Evolutionary conservation across 2,888 invertebrate species (phyloP), one percentile per base, ranked within the genome.

Genomic region (Lingula anatina): DNA sequence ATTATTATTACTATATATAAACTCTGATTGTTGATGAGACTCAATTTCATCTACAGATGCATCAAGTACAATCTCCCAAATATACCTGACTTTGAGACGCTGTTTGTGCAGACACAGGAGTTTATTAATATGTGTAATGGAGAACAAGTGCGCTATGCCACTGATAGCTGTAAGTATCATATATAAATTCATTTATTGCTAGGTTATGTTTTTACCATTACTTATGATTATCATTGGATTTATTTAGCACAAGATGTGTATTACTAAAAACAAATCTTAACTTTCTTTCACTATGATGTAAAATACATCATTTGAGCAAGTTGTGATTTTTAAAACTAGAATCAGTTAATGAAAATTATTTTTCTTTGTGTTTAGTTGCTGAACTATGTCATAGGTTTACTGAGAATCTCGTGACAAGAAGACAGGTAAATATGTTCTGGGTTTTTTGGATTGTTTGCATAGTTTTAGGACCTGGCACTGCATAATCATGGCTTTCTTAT

Each of bases 361-460:
- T 44, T 44, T 54, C 49, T 55, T 50, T 28, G 56, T 47, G 76
- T 79, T 25, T 76, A 93, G 94, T 88, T 84, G 88, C 90, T 53
- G 91, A 93, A 69, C 79, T 93, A 37, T 93, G 92, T 75, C 93
- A 94, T 71, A 80, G 85, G 56, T 82, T 91, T 54, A 89, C 90
- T 28, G 85, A 84, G 62, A 85, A 85, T 66, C 78, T 95, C 60
- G 84, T 90, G 9, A 87, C 89, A 64, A 81, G 86, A 42, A 85
- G 86, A 69, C 85, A 76, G 71, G 76, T 76, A 60, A 54, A 51
- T 45, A 9, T 28, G 15, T 21, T 46, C 26, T 23, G 38, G 44
- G n/a, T n/a, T n/a, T n/a, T n/a, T n/a, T n/a, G n/a, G n/a, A n/a
- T n/a, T n/a, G n/a, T n/a, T n/a, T n/a, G n/a, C n/a, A n/a, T n/a